Evolutionary conservation across 2,888 invertebrate species (phyloP).

Genomic region (Pandemis corylana): DNA sequence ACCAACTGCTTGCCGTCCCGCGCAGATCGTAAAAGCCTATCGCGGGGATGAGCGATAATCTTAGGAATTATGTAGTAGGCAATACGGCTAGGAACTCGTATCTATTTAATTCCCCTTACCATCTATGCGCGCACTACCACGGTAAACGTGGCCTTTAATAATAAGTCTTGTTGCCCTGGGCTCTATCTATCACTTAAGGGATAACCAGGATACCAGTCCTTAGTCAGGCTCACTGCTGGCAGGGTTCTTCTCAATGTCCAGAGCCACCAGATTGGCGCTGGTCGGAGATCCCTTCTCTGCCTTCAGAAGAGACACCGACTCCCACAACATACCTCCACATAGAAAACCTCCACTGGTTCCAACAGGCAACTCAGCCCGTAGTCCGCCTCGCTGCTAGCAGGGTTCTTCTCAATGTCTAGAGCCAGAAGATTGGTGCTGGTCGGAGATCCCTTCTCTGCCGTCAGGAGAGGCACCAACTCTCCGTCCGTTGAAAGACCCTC

Average conservation of each 20-base stretch:
- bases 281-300: constrained; percentile 79
- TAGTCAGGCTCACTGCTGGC: constrained; percentile 61
- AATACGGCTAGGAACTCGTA: too few relatives aligned
- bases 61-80: too few relatives aligned
- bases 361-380: constrained; percentile 88
- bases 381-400: constrained; percentile 86
- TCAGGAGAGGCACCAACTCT: constrained; percentile 88
- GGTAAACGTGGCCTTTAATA: too few relatives aligned
- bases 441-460: constrained; percentile 76
- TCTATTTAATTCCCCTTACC: too few relatives aligned
- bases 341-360: constrained; percentile 90
- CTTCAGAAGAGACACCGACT: constrained; percentile 87
- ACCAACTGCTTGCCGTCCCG: too few relatives aligned
- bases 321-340: constrained; percentile 87
- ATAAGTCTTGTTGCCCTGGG: too few relatives aligned
- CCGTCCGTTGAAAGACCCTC: constrained; percentile 90
- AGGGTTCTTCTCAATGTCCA: constrained; percentile 91
- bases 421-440: constrained; percentile 89
- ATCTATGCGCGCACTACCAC: too few relatives aligned
- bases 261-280: constrained; percentile 88
- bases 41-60: too few relatives aligned
- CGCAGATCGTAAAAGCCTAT: too few relatives aligned
- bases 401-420: constrained; percentile 90
- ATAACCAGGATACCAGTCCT: too few relatives aligned
- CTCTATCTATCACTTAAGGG: too few relatives aligned